A percentile compares a stretch with the other conserved stretches of the same genome.
These are phyloP conservation scores for Addax nasomaculatus DNA, from an alignment of 2,113 vertebrate species.

Conservation along the genomic window DNA sequence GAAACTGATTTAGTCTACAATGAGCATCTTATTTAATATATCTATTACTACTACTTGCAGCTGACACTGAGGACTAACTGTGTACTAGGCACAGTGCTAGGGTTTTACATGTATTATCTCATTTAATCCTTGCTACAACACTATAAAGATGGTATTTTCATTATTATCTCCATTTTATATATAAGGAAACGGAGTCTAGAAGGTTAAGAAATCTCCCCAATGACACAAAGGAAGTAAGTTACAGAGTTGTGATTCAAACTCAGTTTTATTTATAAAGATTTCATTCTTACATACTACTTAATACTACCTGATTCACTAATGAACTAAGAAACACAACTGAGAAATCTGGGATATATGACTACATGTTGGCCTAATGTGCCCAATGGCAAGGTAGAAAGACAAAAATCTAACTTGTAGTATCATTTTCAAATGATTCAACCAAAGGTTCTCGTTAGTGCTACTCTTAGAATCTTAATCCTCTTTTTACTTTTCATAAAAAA, in stretches of 20 bases:
- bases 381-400: neutral
- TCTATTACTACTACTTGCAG: neutral
- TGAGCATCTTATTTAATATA: neutral
- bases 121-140: neutral
- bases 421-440: neutral
- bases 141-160: neutral
- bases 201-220: neutral
- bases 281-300: neutral
- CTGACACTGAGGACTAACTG: neutral
- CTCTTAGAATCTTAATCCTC: neutral
- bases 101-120: neutral
- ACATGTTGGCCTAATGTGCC: neutral
- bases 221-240: neutral
- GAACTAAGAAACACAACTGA: neutral
- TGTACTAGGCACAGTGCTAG: neutral
- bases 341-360: neutral
- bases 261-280: neutral
- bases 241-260: neutral
- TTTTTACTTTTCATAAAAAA: constrained; percentile 29
- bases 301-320: neutral
- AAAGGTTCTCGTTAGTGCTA: constrained; percentile 1
- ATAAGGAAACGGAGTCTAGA: neutral
- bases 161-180: neutral
- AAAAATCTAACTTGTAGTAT: neutral
- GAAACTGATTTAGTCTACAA: neutral